Percentiles rank a stretch among this genome's conserved stretches.
Conservation (phyloP, 1,140 invertebrate genomes). For the Laupala kohalensis region DNA sequence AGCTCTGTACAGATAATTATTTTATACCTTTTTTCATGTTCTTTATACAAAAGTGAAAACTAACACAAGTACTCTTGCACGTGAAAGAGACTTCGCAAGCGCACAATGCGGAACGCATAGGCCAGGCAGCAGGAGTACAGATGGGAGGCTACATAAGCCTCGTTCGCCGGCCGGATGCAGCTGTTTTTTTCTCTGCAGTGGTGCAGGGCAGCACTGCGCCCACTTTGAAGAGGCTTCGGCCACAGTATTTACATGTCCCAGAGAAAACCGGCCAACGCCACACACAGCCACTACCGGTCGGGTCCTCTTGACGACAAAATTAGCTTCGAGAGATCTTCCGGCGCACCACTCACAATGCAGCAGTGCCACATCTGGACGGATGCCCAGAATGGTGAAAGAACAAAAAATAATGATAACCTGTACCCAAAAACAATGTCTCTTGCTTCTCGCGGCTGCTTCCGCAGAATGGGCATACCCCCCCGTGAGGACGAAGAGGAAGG, state of each 20-base stretch:
- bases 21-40: constrained; percentile 16
- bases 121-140: background rate
- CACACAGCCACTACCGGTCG: no score
- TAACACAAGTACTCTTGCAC: constrained; percentile 15
- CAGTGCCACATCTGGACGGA: constrained; percentile 5
- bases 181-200: background rate
- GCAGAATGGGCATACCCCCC: background rate
- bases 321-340: constrained; percentile 8
- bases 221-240: background rate
- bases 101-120: constrained; percentile 6
- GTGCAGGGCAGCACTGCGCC: background rate
- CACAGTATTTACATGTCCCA: background rate
- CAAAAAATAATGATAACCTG: constrained; percentile 15
- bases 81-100: constrained; percentile 3
- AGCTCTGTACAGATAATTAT: constrained; percentile 14
- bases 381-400: constrained; percentile 9
- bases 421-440: constrained; percentile 16
- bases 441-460: background rate
- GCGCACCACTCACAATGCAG: constrained; percentile 4
- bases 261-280: background rate
- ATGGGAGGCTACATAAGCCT: background rate
- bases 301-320: background rate
- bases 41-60: constrained; percentile 20
- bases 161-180: background rate
- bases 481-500: background rate